Base-by-base conservation (phyloP, 2,888 invertebrate species). In the Emmelina monodactyla region DNA sequence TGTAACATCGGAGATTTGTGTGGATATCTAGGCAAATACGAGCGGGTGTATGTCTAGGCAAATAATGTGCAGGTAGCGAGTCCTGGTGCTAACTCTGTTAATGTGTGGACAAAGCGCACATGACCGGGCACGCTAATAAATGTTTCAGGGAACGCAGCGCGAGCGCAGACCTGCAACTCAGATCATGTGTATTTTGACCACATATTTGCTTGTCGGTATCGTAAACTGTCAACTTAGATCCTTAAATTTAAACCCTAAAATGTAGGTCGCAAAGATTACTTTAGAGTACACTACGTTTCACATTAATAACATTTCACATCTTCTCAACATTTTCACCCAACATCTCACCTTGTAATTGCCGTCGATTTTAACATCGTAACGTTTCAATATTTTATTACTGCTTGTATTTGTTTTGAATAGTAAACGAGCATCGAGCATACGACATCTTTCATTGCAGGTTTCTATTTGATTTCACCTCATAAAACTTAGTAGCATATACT, bases 401-500 rank as follows among this genome's bases (percentile, higher is more conserved):
- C 44, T 52, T 55, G 49, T 66, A 64, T 76, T 76, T 73, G 67
- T 61, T 61, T 63, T 62, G 63, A 58, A 67, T 67, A 64, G 64
- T 62, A 67, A 69, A 72, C 76, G 68, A 59, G 64, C 14, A 14
- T 61, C 55, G 52, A 59, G 56, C 57, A 62, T 54, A 68, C 58
- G 67, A 70, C 70, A 72, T 75, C 71, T 70, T 71, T 70, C 71
- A 76, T 75, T 75, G 67, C 76, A 71, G 68, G 78, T 78, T 78
- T 79, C 79, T 78, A 79, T 78, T 79, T 78, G 78, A 73, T 78
- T 75, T 70, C 61, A 65, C 56, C 62, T 70, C 75, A 71, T 75
- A 75, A 72, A 75, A 68, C 58, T 50, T 53, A 61, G 67, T 75
- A 59, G 61, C 71, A 62, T 60, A 54, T 59, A 63, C 55, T 55